phyloP scores from a whole-genome alignment of 2,888 invertebrate species.

The Ommatoiulus sabulosus region DNA sequence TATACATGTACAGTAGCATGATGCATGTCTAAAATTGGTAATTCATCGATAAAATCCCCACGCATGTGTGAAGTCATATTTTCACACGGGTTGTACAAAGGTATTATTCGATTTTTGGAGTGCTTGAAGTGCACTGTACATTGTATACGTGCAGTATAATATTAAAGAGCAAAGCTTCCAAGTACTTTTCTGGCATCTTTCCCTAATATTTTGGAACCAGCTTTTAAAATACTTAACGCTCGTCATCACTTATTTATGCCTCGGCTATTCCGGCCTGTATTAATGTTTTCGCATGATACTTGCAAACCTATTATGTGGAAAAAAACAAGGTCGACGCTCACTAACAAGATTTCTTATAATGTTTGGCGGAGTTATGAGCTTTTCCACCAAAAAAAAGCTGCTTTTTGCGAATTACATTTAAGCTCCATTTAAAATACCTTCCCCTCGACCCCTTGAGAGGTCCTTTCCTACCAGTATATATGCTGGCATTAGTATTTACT shows the following conservation, averaged over 20 bases:
- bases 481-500: background rate
- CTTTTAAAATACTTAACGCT: background rate
- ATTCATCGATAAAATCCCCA: too few relatives aligned
- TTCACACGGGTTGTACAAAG: too few relatives aligned
- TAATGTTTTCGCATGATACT: background rate
- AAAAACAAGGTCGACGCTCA: background rate
- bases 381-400: background rate
- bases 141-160: background rate
- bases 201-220: background rate
- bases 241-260: background rate
- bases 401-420: background rate
- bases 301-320: background rate
- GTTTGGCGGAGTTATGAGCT: background rate
- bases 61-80: too few relatives aligned
- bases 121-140: background rate
- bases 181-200: background rate
- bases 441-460: too few relatives aligned
- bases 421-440: background rate
- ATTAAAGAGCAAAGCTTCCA: background rate
- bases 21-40: too few relatives aligned
- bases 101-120: background rate
- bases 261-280: background rate
- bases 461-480: background rate
- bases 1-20: too few relatives aligned
- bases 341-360: background rate